Percentiles rank a stretch among this genome's conserved stretches.
These are phyloP conservation scores for Ivindomyrus marchei DNA, from an alignment of 2,113 vertebrate genomes.

Conservation along the genomic window DNA sequence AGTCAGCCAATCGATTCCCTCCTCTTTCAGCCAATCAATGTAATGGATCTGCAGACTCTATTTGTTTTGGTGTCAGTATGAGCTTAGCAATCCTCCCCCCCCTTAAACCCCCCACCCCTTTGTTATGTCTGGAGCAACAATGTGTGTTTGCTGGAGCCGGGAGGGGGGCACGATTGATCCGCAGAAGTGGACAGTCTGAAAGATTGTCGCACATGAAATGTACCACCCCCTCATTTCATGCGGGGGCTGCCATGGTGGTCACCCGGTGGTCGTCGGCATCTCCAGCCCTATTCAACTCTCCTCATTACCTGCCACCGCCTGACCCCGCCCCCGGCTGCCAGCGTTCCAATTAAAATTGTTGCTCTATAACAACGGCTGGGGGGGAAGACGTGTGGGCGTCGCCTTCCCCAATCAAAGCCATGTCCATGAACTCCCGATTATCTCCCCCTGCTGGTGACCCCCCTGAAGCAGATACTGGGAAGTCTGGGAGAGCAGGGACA, in stretches of 20 bases:
- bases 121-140: not conserved
- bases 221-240: not conserved
- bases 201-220: not conserved
- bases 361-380: not conserved
- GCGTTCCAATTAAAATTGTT: slow-evolving; percentile 22
- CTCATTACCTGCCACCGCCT: not conserved
- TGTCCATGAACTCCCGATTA: not conserved
- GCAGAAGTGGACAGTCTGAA: not conserved
- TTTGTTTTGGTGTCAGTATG: not conserved
- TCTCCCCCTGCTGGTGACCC: not conserved
- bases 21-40: not conserved
- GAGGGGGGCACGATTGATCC: not conserved
- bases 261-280: not conserved
- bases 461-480: not conserved
- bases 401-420: not conserved
- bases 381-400: not conserved
- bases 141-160: not conserved
- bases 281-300: slow-evolving; percentile 14
- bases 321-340: no score
- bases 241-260: slow-evolving; percentile 10
- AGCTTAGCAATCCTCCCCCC: not conserved
- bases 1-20: not conserved
- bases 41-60: not conserved
- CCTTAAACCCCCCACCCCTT: not conserved
- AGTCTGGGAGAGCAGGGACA: not conserved